Evolutionary conservation across 2,113 vertebrate genomes (phyloP).

Genomic region (Prionailurus bengalensis): DNA sequence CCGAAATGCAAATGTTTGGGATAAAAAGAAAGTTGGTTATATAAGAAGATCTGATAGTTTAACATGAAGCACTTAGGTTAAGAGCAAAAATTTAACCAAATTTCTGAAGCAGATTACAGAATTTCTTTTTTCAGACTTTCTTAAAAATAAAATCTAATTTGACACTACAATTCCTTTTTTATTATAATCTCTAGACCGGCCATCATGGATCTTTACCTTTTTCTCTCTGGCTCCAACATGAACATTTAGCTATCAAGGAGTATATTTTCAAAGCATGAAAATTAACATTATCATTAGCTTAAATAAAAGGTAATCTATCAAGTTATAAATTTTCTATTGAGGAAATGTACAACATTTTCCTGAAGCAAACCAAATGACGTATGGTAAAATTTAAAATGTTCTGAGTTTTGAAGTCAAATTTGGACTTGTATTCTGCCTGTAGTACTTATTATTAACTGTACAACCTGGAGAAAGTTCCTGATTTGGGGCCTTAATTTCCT

Average conservation of each 20-base stretch:
- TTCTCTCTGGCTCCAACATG: background rate
- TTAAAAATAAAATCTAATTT: conserved; percentile 38
- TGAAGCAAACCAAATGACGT: background rate
- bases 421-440: conserved; percentile 4
- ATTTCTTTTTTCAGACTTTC: conserved; percentile 31
- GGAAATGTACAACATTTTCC: background rate
- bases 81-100: conserved; percentile 6
- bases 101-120: background rate
- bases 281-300: background rate
- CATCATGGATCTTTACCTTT: background rate
- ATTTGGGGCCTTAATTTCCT: background rate
- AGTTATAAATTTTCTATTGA: background rate
- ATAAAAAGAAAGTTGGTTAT: conserved; percentile 4
- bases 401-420: background rate
- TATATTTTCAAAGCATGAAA: background rate
- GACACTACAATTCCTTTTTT: background rate
- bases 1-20: background rate
- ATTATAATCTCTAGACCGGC: background rate
- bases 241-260: background rate
- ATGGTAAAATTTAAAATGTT: background rate
- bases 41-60: conserved; percentile 4
- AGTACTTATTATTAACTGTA: background rate
- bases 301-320: background rate
- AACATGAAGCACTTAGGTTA: conserved; percentile 12
- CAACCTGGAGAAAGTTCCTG: background rate